A percentile compares a stretch with the other conserved stretches of the same genome.
Conservation (phyloP, 2,797 vertebrate genomes). For the Thunnus albacares region DNA sequence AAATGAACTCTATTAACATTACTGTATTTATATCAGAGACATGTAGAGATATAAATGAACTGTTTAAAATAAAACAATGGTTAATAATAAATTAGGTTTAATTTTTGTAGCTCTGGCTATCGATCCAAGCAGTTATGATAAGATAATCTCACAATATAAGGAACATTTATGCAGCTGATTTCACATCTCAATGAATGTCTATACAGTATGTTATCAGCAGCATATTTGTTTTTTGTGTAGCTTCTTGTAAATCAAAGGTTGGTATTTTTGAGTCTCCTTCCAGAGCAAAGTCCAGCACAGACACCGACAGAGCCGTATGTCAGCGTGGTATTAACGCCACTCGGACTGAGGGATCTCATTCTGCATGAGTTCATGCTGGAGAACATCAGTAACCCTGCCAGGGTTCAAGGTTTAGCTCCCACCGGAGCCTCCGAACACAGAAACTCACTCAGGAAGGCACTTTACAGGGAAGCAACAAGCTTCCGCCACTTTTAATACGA, state of each 20-base stretch:
- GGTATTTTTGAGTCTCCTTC: too few relatives aligned
- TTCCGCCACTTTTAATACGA: constrained; percentile 39
- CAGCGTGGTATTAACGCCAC: constrained; percentile 23
- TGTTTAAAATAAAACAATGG: too few relatives aligned
- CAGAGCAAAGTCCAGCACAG: background rate
- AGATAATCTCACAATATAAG: background rate
- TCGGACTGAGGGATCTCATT: constrained; percentile 32
- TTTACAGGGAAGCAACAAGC: constrained; percentile 48
- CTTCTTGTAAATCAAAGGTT: background rate
- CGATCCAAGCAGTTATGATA: too few relatives aligned
- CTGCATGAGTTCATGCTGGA: constrained; percentile 60
- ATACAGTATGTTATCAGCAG: background rate
- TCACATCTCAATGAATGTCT: too few relatives aligned
- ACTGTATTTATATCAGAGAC: too few relatives aligned
- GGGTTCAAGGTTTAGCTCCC: constrained; percentile 70
- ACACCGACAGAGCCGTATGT: constrained; percentile 41
- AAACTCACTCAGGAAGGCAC: constrained; percentile 74
- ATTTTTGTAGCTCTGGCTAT: too few relatives aligned
- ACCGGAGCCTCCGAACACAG: constrained; percentile 59
- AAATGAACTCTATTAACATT: too few relatives aligned
- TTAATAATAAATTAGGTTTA: too few relatives aligned
- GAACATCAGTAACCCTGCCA: constrained; percentile 41
- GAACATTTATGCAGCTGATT: background rate
- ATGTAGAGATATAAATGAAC: too few relatives aligned
- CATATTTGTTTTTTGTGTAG: too few relatives aligned